Conservation (phyloP, 2,888 invertebrate genomes). For the Cheilosia vulpina region DNA sequence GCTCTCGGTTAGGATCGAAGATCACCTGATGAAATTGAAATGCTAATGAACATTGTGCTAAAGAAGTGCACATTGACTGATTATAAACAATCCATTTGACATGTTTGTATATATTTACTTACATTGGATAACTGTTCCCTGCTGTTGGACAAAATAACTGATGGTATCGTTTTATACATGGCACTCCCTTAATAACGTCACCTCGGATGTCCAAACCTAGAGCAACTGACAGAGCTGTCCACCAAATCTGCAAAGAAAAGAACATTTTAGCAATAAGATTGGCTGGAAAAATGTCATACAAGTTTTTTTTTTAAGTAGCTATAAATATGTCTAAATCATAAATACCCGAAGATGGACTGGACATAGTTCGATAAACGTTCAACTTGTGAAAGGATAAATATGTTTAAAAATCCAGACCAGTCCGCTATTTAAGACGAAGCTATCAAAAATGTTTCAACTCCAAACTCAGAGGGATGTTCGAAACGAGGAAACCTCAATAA, state of each 20-base stretch:
- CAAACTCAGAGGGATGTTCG: too few species aligned
- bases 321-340: too few species aligned
- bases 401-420: too few species aligned
- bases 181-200: slow-evolving; percentile 94
- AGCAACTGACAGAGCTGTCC: slow-evolving; percentile 94
- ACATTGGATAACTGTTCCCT: slow-evolving; percentile 96
- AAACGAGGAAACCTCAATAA: too few species aligned
- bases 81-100: not conserved
- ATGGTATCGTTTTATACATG: slow-evolving; percentile 94
- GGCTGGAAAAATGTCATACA: not conserved
- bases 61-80: not conserved
- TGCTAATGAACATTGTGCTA: not conserved
- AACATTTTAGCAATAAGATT: not conserved
- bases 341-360: too few species aligned
- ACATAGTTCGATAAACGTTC: too few species aligned
- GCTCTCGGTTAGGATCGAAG: slow-evolving; percentile 1
- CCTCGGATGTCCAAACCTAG: slow-evolving; percentile 94
- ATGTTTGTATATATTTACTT: slow-evolving; percentile 86
- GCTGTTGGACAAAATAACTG: slow-evolving; percentile 96
- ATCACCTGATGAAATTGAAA: not conserved
- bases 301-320: not conserved
- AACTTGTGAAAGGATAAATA: too few species aligned
- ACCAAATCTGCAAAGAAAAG: slow-evolving; percentile 88
- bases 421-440: too few species aligned
- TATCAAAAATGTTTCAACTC: too few species aligned